These are phyloP conservation scores for Lophura nycthemera DNA, from an alignment of 2,113 vertebrate species.

Conservation along the genomic window DNA sequence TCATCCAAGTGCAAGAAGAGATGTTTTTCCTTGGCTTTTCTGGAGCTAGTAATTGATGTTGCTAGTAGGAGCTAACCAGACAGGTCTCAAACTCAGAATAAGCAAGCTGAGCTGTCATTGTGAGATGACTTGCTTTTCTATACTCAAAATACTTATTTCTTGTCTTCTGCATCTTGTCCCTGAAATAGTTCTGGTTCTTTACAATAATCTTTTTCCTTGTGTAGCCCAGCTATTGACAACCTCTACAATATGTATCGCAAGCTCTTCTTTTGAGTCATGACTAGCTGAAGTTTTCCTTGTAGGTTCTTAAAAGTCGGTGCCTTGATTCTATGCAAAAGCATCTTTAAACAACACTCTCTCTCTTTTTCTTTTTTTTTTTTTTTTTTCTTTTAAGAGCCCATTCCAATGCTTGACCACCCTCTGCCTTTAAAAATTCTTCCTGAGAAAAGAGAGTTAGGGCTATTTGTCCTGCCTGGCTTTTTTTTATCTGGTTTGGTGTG, in stretches of 20 bases:
- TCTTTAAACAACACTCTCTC: neutral
- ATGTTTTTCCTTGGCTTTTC: neutral
- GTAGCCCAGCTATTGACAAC: neutral
- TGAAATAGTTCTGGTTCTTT: neutral
- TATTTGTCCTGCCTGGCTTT: neutral
- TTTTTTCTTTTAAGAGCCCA: neutral
- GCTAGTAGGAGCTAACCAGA: neutral
- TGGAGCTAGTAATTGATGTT: neutral
- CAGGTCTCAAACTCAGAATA: neutral
- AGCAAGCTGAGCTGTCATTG: neutral
- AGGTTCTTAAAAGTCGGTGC: neutral
- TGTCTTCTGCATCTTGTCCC: neutral
- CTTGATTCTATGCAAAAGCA: neutral
- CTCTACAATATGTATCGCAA: neutral
- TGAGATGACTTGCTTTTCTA: neutral
- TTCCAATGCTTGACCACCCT: neutral
- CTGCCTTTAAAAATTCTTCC: neutral
- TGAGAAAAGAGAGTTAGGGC: neutral
- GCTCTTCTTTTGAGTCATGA: neutral
- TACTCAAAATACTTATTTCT: neutral
- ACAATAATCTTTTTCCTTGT: neutral
- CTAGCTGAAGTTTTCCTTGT: neutral
- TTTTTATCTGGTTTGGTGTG: neutral
- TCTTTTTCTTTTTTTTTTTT: accelerated
- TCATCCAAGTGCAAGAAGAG: neutral